Conservation (phyloP, 2,113 vertebrate species). For the Lutjanus erythropterus region DNA sequence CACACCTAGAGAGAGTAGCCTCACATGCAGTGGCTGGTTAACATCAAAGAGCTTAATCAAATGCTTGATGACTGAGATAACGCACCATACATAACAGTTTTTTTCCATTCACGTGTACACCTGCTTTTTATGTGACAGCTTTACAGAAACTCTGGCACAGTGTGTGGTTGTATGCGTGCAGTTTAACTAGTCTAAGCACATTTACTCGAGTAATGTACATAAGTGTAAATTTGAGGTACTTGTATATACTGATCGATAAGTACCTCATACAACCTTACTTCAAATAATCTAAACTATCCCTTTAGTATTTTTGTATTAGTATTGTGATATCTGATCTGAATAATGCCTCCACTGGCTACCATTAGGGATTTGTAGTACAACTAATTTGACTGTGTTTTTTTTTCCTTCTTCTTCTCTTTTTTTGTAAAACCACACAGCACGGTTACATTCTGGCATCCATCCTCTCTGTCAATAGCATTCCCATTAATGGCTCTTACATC, state of each 20-base stretch:
- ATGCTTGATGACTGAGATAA: conserved; percentile 31
- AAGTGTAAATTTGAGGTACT: conserved; percentile 4
- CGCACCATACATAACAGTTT: neutral
- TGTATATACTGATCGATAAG: neutral
- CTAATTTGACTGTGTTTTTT: neutral
- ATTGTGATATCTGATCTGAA: neutral
- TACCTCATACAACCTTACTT: too few species aligned
- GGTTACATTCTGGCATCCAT: conserved; percentile 13
- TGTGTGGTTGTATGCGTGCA: neutral
- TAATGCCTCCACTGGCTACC: neutral
- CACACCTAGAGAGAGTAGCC: conserved; percentile 18
- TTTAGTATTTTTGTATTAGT: neutral
- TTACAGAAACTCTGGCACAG: neutral
- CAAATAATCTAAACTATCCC: too few species aligned
- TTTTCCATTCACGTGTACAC: conserved; percentile 2
- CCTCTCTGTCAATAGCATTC: conserved; percentile 36
- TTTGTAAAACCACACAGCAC: neutral
- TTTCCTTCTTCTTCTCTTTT: neutral
- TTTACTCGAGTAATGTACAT: neutral
- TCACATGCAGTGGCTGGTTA: conserved; percentile 39
- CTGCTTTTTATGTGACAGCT: neutral
- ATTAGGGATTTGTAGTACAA: neutral
- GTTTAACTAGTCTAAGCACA: neutral
- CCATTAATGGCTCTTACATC: conserved; percentile 27
- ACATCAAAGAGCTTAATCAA: conserved; percentile 39